A percentile compares a stretch with the other conserved stretches of the same genome.
Evolutionary conservation across 2,113 vertebrate genomes (phyloP).

Genomic region (Forbesichthys papilliferus): DNA sequence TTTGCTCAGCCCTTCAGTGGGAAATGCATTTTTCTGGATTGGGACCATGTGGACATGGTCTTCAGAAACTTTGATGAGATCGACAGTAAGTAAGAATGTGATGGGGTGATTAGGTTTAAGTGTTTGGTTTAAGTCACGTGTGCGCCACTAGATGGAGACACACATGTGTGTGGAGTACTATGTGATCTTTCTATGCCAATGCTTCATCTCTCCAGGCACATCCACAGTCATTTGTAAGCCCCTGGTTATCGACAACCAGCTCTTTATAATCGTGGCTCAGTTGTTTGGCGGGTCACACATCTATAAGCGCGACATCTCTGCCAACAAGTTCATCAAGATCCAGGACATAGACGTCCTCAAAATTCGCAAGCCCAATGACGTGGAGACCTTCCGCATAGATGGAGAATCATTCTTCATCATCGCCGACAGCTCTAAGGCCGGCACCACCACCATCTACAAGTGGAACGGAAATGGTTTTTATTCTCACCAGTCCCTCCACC

Average conservation of each 20-base stretch:
- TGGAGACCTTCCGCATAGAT: constrained; percentile 94
- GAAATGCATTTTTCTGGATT: constrained; percentile 97
- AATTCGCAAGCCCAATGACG: constrained; percentile 97
- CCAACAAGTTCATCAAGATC: constrained; percentile 98
- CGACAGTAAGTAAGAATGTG: constrained; percentile 81
- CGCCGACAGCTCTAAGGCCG: constrained; percentile 98
- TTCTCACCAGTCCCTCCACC: constrained; percentile 95
- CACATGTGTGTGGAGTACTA: background rate
- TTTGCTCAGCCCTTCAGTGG: constrained; percentile 96
- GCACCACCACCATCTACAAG: constrained; percentile 96
- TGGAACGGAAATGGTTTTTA: constrained; percentile 99
- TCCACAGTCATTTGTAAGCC: constrained; percentile 98
- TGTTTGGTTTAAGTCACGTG: background rate
- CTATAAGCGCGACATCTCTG: constrained; percentile 93
- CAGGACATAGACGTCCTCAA: constrained; percentile 98
- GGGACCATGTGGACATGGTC: constrained; percentile 98
- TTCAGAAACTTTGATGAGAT: constrained; percentile 97
- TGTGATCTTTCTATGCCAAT: background rate
- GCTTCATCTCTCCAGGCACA: constrained; percentile 79
- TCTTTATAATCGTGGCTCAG: constrained; percentile 96
- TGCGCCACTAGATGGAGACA: constrained; percentile 22
- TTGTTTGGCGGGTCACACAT: constrained; percentile 98
- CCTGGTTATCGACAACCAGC: constrained; percentile 91
- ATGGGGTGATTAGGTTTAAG: background rate
- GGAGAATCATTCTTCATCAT: constrained; percentile 93